These are phyloP conservation scores for Macrobrachium rosenbergii DNA, from an alignment of 1,140 invertebrate genomes.

Conservation along the genomic window DNA sequence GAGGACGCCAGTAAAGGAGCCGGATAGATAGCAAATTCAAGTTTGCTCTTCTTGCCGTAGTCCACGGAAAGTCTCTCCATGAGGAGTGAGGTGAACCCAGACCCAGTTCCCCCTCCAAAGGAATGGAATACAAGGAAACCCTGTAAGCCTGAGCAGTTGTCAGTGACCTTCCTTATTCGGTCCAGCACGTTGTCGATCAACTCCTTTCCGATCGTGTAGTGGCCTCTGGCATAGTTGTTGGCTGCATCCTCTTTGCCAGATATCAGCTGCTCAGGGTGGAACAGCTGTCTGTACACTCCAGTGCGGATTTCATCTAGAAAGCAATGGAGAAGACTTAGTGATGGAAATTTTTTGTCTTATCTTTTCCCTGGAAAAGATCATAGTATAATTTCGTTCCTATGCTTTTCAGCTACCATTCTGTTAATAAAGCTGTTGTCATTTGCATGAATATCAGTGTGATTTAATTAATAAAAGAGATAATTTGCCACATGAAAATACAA, in stretches of 20 bases:
- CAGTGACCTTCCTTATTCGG: constrained; percentile 82
- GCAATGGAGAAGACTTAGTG: background rate
- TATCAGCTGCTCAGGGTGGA: constrained; percentile 74
- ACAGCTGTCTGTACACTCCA: constrained; percentile 70
- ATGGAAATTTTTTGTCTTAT: too few relatives aligned
- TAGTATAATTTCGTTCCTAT: too few relatives aligned
- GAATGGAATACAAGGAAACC: constrained; percentile 93
- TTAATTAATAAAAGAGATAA: background rate
- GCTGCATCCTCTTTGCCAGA: constrained; percentile 54
- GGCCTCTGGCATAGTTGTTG: constrained; percentile 78
- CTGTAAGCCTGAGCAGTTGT: constrained; percentile 91
- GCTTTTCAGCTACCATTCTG: background rate
- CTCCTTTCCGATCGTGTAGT: constrained; percentile 93
- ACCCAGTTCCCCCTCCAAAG: constrained; percentile 84
- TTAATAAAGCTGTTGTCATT: too few relatives aligned
- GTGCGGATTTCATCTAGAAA: constrained; percentile 68
- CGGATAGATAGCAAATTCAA: constrained; percentile 81
- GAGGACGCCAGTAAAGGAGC: constrained; percentile 79
- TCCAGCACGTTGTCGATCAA: constrained; percentile 86
- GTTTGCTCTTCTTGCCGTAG: constrained; percentile 55
- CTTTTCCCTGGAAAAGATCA: too few relatives aligned
- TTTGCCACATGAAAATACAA: too few relatives aligned
- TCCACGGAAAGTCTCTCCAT: constrained; percentile 87
- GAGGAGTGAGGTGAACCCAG: constrained; percentile 84
- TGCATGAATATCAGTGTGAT: background rate